These are phyloP conservation scores for Plecturocebus donacophilus DNA, from an alignment of 2,113 vertebrate genomes.

Conservation along the genomic window DNA sequence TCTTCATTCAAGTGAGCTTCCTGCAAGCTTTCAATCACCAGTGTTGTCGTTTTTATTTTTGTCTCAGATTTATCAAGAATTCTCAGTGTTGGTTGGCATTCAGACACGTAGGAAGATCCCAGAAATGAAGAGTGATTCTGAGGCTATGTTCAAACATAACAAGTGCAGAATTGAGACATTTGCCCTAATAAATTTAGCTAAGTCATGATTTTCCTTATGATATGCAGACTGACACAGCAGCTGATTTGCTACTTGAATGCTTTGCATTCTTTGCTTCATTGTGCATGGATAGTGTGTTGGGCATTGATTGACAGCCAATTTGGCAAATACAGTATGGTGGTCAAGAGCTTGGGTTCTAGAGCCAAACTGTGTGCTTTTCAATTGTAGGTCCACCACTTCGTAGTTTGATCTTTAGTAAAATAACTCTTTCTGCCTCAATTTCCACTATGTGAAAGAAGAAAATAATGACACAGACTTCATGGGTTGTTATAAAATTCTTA, in stretches of 20 bases:
- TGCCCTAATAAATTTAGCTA: background rate
- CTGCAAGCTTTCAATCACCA: background rate
- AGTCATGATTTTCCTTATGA: background rate
- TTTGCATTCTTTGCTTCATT: background rate
- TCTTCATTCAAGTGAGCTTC: background rate
- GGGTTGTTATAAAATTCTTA: background rate
- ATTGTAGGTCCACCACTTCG: background rate
- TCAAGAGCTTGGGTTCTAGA: background rate
- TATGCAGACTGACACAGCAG: background rate
- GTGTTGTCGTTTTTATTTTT: background rate
- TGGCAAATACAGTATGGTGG: accelerated
- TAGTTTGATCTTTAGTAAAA: background rate
- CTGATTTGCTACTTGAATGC: background rate
- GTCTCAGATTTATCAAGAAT: background rate
- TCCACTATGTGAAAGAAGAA: background rate
- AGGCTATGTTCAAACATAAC: background rate
- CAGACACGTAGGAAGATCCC: background rate
- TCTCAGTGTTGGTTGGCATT: background rate
- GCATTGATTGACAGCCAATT: background rate
- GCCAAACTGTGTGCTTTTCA: background rate
- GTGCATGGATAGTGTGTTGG: accelerated
- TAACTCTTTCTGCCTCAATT: background rate
- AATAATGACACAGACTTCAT: background rate
- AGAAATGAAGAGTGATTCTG: background rate
- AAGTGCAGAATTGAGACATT: background rate